These are phyloP conservation scores for Petrocephalus zakoni DNA, from an alignment of 2,113 vertebrate genomes.

Conservation along the genomic window DNA sequence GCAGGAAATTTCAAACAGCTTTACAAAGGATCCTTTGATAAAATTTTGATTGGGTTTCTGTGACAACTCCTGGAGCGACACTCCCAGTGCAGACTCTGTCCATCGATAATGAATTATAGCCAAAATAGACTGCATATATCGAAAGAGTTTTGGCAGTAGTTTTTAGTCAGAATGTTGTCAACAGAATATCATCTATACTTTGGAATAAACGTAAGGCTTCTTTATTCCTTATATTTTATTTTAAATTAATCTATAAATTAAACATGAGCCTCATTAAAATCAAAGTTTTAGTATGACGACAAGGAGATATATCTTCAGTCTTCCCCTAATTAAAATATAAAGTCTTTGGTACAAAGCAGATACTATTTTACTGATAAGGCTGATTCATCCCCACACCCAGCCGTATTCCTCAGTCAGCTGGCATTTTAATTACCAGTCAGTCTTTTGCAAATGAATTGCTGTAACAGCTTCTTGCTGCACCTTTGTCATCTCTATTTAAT, in stretches of 20 bases:
- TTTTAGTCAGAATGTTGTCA: not conserved
- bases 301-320: not conserved
- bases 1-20: not conserved
- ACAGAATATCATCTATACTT: not conserved
- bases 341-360: not conserved
- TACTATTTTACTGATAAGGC: not conserved
- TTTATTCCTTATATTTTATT: not conserved
- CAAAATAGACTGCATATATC: not conserved
- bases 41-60: not conserved
- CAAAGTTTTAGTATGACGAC: not conserved
- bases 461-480: not conserved
- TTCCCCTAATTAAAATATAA: not conserved
- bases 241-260: not conserved
- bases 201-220: not conserved
- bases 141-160: not conserved
- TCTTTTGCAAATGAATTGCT: not conserved
- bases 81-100: not conserved
- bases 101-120: not conserved
- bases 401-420: not conserved
- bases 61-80: not conserved
- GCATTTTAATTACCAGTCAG: not conserved
- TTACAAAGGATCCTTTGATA: not conserved
- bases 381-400: not conserved
- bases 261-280: not conserved
- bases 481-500: not conserved